Evolutionary conservation across 2,888 invertebrate species (phyloP).

Genomic region (Nomada lathburiana): DNA sequence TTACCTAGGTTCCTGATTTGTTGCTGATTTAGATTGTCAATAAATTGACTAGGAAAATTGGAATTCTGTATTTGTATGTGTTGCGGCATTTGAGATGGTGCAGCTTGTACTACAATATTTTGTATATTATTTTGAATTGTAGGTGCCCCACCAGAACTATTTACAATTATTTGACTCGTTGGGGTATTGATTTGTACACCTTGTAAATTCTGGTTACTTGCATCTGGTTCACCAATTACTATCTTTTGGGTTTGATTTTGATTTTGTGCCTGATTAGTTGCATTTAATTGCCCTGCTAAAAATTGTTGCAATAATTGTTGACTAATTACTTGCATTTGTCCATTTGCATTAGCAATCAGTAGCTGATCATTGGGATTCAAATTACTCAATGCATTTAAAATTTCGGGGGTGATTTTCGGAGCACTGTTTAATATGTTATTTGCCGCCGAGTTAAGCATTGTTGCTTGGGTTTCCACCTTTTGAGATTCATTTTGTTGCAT

Average conservation of each 20-base stretch:
- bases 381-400: slow-evolving; percentile 81
- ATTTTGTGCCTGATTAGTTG: slow-evolving; percentile 73
- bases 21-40: slow-evolving; percentile 83
- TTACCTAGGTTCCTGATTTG: slow-evolving; percentile 81
- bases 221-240: slow-evolving; percentile 82
- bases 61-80: slow-evolving; percentile 83
- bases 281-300: slow-evolving; percentile 80
- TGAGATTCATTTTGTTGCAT: slow-evolving; percentile 72
- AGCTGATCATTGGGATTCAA: slow-evolving; percentile 83
- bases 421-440: slow-evolving; percentile 81
- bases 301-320: slow-evolving; percentile 82
- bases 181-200: slow-evolving; percentile 83
- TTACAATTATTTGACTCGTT: slow-evolving; percentile 83
- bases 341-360: slow-evolving; percentile 82
- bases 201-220: slow-evolving; percentile 80
- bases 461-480: slow-evolving; percentile 70
- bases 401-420: slow-evolving; percentile 83
- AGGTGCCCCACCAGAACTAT: slow-evolving; percentile 83
- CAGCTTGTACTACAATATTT: slow-evolving; percentile 83
- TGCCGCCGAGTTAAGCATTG: slow-evolving; percentile 78
- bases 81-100: slow-evolving; percentile 82
- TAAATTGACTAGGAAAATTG: slow-evolving; percentile 82
- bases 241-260: slow-evolving; percentile 83
- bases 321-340: slow-evolving; percentile 83
- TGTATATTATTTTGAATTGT: slow-evolving; percentile 84